Percentiles rank a stretch among this genome's conserved stretches.
Evolutionary conservation across 2,888 invertebrate genomes (phyloP).

Genomic region (Lasioglossum vierecki): DNA sequence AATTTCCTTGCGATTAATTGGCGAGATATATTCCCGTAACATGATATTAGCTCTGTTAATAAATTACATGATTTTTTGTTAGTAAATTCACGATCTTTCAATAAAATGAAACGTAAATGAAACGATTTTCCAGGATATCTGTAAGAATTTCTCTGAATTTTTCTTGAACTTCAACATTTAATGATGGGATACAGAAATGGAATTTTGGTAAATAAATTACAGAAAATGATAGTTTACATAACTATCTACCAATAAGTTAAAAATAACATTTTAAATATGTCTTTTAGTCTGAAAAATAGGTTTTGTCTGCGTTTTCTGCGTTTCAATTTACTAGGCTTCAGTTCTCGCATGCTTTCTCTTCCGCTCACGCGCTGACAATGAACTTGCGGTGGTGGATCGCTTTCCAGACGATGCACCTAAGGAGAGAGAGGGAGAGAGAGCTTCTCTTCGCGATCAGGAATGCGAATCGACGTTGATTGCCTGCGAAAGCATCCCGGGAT

Average conservation of each 20-base stretch:
- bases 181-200: too few species aligned
- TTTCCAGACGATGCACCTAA: conserved; percentile 23
- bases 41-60: background rate
- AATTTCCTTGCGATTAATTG: conserved; percentile 7
- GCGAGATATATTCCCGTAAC: background rate
- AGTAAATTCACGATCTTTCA: background rate
- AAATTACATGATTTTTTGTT: background rate
- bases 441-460: conserved; percentile 37
- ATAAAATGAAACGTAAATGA: too few species aligned
- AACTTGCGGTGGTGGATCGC: conserved; percentile 43
- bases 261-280: too few species aligned
- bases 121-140: too few species aligned
- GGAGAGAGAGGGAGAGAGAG: conserved; percentile 7
- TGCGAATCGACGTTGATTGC: conserved; percentile 60
- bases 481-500: conserved; percentile 49
- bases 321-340: too few species aligned
- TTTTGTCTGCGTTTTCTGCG: too few species aligned
- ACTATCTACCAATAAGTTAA: too few species aligned
- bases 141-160: too few species aligned
- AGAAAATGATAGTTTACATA: too few species aligned
- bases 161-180: too few species aligned
- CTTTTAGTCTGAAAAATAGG: too few species aligned
- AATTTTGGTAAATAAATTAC: too few species aligned
- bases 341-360: background rate
- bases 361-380: conserved; percentile 38